Percentiles rank a stretch among this genome's conserved stretches.
Conservation (phyloP, 2,888 invertebrate species). For the Drosophila anceps region DNA sequence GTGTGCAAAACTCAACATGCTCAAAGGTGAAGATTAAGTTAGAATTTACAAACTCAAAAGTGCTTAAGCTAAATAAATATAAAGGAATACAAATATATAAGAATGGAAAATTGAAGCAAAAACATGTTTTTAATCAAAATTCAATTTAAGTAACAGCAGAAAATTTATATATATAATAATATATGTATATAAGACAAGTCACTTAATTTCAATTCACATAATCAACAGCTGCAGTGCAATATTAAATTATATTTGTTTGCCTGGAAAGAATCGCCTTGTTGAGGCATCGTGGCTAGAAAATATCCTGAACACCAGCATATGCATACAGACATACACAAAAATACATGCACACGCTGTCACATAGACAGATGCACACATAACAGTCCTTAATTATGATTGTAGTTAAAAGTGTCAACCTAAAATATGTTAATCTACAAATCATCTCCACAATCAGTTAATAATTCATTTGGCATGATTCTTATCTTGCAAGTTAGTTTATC, state of each 20-base stretch:
- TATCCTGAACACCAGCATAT: neutral
- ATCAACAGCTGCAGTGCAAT: too few species aligned
- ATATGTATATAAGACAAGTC: neutral
- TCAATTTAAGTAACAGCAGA: neutral
- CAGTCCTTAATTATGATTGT: too few species aligned
- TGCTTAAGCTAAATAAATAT: neutral
- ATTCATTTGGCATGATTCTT: too few species aligned
- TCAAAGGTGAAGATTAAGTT: conserved; percentile 55
- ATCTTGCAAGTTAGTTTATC: too few species aligned
- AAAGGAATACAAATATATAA: neutral
- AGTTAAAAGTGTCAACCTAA: too few species aligned
- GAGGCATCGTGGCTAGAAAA: neutral
- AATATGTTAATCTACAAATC: too few species aligned
- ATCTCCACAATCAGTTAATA: too few species aligned
- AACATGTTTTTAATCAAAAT: neutral
- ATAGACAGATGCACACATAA: too few species aligned
- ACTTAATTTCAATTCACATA: too few species aligned
- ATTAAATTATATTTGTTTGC: too few species aligned
- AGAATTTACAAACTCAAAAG: neutral
- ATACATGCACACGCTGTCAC: too few species aligned
- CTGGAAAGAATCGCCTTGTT: neutral
- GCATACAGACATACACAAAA: too few species aligned
- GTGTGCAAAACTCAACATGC: conserved; percentile 44
- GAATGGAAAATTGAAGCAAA: neutral
- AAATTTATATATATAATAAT: neutral